Evolutionary conservation across 2,113 vertebrate species (phyloP), one percentile per base, ranked within the genome.

Genomic region (Anseranas semipalmata): DNA sequence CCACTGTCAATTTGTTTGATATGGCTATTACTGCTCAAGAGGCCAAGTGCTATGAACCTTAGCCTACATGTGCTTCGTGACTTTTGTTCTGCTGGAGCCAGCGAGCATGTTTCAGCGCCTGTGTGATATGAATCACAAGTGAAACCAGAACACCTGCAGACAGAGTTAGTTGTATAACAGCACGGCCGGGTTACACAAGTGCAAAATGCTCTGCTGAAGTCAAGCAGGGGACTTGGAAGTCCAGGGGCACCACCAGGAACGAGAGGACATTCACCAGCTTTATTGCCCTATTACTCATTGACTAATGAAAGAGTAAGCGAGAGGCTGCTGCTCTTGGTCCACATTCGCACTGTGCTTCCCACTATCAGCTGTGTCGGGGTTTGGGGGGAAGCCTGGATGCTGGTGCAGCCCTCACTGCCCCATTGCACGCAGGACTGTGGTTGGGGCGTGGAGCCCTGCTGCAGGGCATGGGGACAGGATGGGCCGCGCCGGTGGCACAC

Each of bases 401-500:
- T 1, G 0, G 0, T 14, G 39, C 17, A 66, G 17, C 28, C 45
- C 37, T 74, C 70, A 67, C 9, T 25, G 52, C 48, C 28, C 21
- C 32, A 2, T 3, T 43, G 74, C 35, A 76, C 58, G 52, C 11
- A 1, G 2, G 60, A 37, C 14, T 0, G 1, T 15, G 9, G 73
- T 37, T 11, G 21, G 7, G 46, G n/a, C 2, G 4, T 41, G 67
- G 56, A 92, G 56, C 30, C 15, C 10, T 43, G 50, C 30, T 68
- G 41, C 50, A 63, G 50, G 37, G 48, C 53, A 50, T 0, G 0
- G 52, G 32, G 10, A 63, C 45, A 22, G n/a, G 25, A 7, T 4
- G 27, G 60, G 22, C n/a, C 4, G 3, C 8, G 25, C 46, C 15
- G 33, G 46, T 0, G 0, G 1, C 1, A 0, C 58, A 22, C 19